These are phyloP conservation scores for Aethina tumida DNA, from an alignment of 1,140 invertebrate species.

Conservation along the genomic window DNA sequence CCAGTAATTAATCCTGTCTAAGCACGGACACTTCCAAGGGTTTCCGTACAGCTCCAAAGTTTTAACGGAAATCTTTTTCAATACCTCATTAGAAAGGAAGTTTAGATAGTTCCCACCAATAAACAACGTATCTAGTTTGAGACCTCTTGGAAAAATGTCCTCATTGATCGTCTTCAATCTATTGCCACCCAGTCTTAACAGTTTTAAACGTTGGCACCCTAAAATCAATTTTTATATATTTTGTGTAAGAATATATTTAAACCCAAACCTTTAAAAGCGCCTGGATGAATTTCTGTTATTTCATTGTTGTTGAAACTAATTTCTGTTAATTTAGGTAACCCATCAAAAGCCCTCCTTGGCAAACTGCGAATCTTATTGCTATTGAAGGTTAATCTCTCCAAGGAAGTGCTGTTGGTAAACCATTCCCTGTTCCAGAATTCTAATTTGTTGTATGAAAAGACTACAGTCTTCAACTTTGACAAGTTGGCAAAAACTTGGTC, in stretches of 20 bases:
- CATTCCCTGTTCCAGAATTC: conserved; percentile 5
- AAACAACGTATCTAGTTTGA: background rate
- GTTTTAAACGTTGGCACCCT: background rate
- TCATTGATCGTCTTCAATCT: background rate
- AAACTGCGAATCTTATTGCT: background rate
- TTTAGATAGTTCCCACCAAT: background rate
- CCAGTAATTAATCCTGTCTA: conserved; percentile 2
- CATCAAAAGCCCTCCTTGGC: conserved; percentile 1
- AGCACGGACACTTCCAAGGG: conserved; percentile 4
- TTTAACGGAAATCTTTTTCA: background rate
- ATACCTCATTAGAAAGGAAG: background rate
- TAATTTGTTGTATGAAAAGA: background rate
- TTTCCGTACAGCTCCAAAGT: background rate
- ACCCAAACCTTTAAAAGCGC: conserved; percentile 2
- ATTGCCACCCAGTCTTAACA: conserved; percentile 1
- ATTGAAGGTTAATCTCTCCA: conserved; percentile 2
- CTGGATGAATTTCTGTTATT: background rate
- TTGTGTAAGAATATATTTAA: no score
- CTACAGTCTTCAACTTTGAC: no score
- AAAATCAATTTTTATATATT: no score
- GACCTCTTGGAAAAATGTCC: background rate
- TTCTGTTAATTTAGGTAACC: conserved; percentile 1
- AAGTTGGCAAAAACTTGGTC: conserved; percentile 4
- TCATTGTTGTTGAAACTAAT: conserved; percentile 4
- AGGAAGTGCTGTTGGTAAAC: conserved; percentile 1